Evolutionary conservation across 2,113 vertebrate genomes (phyloP).

Genomic region (Syngnathoides biaculeatus): DNA sequence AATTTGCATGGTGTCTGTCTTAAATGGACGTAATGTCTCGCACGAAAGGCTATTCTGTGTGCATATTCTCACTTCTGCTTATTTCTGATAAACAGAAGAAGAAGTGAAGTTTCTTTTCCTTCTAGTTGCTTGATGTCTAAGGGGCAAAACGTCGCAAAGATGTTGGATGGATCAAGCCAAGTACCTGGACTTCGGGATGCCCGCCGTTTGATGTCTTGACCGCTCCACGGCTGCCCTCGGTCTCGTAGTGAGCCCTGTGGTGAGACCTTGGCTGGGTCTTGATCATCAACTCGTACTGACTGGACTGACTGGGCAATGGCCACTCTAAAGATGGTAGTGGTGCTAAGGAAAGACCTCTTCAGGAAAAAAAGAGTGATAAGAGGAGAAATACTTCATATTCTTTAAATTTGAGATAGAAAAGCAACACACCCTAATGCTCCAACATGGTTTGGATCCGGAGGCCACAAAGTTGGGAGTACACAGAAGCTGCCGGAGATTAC

Average conservation of each 20-base stretch:
- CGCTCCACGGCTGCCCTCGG: slow-evolving; percentile 91
- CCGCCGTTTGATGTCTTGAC: slow-evolving; percentile 88
- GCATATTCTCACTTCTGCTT: slow-evolving; percentile 11
- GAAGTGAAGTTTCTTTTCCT: not conserved
- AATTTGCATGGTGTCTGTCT: slow-evolving; percentile 43
- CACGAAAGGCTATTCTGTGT: slow-evolving; percentile 38
- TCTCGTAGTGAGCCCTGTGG: slow-evolving; percentile 96
- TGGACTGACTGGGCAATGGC: slow-evolving; percentile 76
- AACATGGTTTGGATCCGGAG: slow-evolving; percentile 76
- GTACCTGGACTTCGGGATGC: slow-evolving; percentile 92
- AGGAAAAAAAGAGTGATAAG: not conserved
- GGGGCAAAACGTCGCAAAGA: not conserved
- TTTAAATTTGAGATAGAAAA: not conserved
- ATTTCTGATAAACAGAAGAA: not conserved
- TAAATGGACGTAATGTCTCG: slow-evolving; percentile 20
- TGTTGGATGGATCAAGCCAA: not conserved
- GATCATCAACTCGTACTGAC: slow-evolving; percentile 83
- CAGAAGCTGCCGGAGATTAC: slow-evolving; percentile 73
- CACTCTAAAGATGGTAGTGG: slow-evolving; percentile 85
- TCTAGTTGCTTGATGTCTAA: not conserved
- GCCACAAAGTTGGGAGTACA: slow-evolving; percentile 80
- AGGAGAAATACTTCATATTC: not conserved
- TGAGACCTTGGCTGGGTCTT: slow-evolving; percentile 90
- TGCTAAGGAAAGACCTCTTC: slow-evolving; percentile 73
- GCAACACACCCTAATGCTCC: slow-evolving; percentile 68